Conservation (phyloP, 2,888 invertebrate species). For the Dynastes hyllus region DNA sequence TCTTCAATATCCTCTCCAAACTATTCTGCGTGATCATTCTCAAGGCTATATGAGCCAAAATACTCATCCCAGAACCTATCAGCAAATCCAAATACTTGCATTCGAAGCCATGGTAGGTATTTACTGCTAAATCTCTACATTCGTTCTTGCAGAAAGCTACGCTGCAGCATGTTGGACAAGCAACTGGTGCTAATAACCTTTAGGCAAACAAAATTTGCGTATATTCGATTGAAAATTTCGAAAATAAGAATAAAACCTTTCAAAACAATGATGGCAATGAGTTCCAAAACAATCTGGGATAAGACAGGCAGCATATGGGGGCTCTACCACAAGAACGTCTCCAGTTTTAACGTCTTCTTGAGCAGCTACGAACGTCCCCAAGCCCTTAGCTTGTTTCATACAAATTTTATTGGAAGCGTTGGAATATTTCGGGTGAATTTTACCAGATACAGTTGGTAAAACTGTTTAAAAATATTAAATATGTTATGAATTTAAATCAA, state of each 20-base stretch:
- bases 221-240: background rate
- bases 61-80: constrained; percentile 86
- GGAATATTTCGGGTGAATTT: constrained; percentile 66
- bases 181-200: constrained; percentile 79
- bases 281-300: constrained; percentile 83
- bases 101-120: constrained; percentile 83
- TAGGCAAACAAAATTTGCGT: constrained; percentile 33
- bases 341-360: constrained; percentile 78
- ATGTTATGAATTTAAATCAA: constrained; percentile 7
- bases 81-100: constrained; percentile 84
- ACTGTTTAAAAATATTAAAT: constrained; percentile 44
- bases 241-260: constrained; percentile 73
- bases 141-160: constrained; percentile 83
- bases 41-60: constrained; percentile 83
- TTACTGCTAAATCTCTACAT: constrained; percentile 79
- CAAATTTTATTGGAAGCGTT: constrained; percentile 77
- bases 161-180: constrained; percentile 83
- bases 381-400: constrained; percentile 75
- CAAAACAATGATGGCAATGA: constrained; percentile 87
- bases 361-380: constrained; percentile 83
- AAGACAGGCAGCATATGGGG: constrained; percentile 83
- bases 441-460: constrained; percentile 52
- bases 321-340: constrained; percentile 82
- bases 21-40: constrained; percentile 84
- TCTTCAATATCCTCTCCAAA: constrained; percentile 71